These are phyloP conservation scores for Apeltes quadracus DNA, from an alignment of 2,113 vertebrate genomes.

Conservation along the genomic window DNA sequence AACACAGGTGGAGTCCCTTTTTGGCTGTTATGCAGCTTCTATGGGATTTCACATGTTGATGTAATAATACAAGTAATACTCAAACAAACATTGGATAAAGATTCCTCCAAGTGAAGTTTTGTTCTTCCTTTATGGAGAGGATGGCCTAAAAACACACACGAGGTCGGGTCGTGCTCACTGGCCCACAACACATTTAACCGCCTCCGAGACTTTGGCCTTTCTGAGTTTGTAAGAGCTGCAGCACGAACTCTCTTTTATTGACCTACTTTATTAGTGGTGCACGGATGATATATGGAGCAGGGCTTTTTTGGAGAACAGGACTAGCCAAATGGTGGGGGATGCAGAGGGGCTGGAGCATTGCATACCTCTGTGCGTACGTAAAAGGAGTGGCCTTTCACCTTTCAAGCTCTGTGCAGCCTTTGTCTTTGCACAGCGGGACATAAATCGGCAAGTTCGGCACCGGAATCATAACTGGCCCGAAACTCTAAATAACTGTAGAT, in stretches of 20 bases:
- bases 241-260: conserved; percentile 69
- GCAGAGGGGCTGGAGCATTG: conserved; percentile 23
- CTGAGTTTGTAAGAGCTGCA: conserved; percentile 50
- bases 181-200: conserved; percentile 31
- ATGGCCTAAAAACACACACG: conserved; percentile 48
- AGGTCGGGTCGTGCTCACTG: conserved; percentile 30
- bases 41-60: not conserved
- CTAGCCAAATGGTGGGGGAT: conserved; percentile 40
- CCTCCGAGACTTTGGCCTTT: conserved; percentile 49
- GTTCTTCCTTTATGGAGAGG: conserved; percentile 12
- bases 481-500: conserved; percentile 15
- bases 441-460: conserved; percentile 61
- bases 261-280: conserved; percentile 73
- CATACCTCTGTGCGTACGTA: conserved; percentile 73
- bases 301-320: conserved; percentile 48
- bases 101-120: conserved; percentile 4
- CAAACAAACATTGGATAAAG: conserved; percentile 13
- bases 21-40: not conserved
- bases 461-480: conserved; percentile 43
- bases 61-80: not conserved
- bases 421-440: conserved; percentile 65
- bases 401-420: conserved; percentile 62
- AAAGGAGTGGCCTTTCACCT: conserved; percentile 71
- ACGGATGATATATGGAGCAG: conserved; percentile 69
- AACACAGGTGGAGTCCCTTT: conserved; percentile 11